Conservation (phyloP, 92 coral and sea anemone species). For the Bergia sp. region DNA sequence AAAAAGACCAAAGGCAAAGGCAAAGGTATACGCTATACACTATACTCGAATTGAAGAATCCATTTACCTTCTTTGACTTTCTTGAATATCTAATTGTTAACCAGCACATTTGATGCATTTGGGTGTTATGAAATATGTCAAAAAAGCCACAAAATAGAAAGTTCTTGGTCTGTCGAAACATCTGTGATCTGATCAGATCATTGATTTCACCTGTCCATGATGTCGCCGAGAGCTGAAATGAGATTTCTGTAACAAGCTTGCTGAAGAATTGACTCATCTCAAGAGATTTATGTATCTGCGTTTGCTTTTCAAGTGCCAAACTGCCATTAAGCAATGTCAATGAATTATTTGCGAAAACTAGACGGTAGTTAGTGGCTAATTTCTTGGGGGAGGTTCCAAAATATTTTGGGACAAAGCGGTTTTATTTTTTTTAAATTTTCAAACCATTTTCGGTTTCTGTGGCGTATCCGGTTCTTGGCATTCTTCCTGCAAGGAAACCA, state of each 20-base stretch:
- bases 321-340: not conserved
- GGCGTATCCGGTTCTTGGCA: constrained; percentile 4
- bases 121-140: not conserved
- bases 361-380: constrained; percentile 22
- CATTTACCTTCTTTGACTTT: not conserved
- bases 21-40: too few relatives aligned
- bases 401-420: constrained; percentile 43
- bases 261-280: not conserved
- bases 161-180: constrained; percentile 12
- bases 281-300: not conserved
- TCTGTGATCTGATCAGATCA: not conserved
- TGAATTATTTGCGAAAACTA: constrained; percentile 32
- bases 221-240: not conserved
- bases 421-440: not conserved
- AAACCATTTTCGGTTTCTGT: constrained; percentile 10
- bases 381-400: constrained; percentile 23
- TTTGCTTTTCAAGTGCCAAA: not conserved
- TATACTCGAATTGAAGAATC: too few relatives aligned
- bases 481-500: not conserved
- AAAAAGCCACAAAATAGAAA: not conserved
- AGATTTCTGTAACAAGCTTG: not conserved
- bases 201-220: not conserved
- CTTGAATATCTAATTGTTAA: too few relatives aligned
- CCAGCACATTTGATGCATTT: not conserved
- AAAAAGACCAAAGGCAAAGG: too few relatives aligned